These are phyloP conservation scores for Chaetophractus vellerosus DNA, from an alignment of 2,797 vertebrate genomes.

Conservation along the genomic window DNA sequence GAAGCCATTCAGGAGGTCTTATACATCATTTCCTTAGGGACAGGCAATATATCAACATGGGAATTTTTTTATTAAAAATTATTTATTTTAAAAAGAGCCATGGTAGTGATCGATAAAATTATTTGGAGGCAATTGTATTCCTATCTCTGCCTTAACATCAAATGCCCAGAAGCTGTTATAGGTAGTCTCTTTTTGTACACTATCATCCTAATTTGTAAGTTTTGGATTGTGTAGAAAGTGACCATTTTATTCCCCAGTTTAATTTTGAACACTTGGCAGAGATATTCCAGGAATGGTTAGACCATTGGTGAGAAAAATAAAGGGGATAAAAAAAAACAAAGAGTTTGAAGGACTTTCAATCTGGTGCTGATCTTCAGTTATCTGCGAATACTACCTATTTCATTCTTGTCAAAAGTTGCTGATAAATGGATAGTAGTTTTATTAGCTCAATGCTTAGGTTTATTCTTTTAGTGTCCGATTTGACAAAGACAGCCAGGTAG, in stretches of 20 bases:
- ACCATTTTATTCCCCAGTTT: not conserved
- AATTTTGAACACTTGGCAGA: not conserved
- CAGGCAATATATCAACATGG: not conserved
- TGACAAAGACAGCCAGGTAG: not conserved
- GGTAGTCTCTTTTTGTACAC: not conserved
- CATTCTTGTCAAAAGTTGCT: slow-evolving; percentile 38
- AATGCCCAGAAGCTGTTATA: not conserved
- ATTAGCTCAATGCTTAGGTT: not conserved
- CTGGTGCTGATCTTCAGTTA: not conserved
- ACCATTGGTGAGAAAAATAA: not conserved
- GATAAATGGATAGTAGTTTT: slow-evolving; percentile 17
- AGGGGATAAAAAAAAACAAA: not conserved
- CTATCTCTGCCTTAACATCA: slow-evolving; percentile 8
- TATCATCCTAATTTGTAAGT: not conserved
- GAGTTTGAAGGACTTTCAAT: not conserved
- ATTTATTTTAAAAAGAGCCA: not conserved
- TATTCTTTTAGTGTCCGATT: slow-evolving; percentile 26
- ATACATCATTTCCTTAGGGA: not conserved
- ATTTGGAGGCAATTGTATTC: not conserved
- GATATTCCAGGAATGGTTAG: not conserved
- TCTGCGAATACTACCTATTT: slow-evolving; percentile 22
- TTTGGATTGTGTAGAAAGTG: not conserved
- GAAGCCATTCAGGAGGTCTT: not conserved
- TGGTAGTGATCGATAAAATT: not conserved
- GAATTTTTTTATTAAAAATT: not conserved